phyloP scores from a whole-genome alignment of 2,113 vertebrate species.

The Brevimyrus niger region DNA sequence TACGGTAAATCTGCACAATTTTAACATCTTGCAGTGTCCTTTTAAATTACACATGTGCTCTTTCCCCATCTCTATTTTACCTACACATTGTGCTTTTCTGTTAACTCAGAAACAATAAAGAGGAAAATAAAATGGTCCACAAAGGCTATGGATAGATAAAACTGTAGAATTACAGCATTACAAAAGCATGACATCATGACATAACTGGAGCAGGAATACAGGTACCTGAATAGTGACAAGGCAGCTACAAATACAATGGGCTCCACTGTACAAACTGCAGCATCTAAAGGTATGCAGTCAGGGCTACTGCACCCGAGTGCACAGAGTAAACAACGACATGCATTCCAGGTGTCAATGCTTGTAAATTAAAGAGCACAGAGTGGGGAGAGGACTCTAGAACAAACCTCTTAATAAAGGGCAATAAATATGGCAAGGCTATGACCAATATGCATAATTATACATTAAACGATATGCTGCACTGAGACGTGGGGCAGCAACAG shows the following conservation, averaged over 20 bases:
- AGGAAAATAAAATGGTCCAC: background rate
- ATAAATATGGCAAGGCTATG: too few species aligned
- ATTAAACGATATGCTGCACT: background rate
- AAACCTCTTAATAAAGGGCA: background rate
- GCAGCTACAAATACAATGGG: background rate
- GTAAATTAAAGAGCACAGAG: background rate
- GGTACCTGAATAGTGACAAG: background rate
- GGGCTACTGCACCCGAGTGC: background rate
- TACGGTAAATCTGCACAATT: background rate
- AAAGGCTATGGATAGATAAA: background rate
- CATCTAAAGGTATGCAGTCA: background rate
- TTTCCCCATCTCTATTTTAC: background rate
- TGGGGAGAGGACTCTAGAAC: background rate
- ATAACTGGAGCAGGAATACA: background rate
- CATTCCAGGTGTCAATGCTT: background rate
- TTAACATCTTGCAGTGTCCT: background rate
- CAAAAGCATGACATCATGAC: background rate
- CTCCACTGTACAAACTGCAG: background rate
- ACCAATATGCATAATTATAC: background rate
- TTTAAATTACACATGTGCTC: background rate
- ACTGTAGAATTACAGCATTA: background rate
- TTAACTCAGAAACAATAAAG: background rate
- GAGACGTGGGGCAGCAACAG: background rate
- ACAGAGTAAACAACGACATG: background rate
- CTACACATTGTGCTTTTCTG: background rate